Evolutionary conservation across 2,113 vertebrate genomes (phyloP), one percentile per base, ranked within the genome.

Genomic region (Pholis gunnellus): DNA sequence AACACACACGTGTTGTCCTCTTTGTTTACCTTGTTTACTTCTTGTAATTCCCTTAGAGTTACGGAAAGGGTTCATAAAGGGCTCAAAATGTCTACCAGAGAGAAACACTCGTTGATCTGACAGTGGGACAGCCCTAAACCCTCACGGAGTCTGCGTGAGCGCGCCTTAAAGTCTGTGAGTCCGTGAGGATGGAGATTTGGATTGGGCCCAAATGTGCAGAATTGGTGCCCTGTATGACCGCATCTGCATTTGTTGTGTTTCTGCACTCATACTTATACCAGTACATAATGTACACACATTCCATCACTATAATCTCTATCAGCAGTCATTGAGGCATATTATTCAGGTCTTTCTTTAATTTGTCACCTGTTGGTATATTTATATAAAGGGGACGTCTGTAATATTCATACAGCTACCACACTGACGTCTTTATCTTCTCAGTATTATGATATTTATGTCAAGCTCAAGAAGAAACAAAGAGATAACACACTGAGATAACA

Each of bases 341-440:
- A 42, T 76, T 31, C 48, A 63, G 44, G 7, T 20, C 27, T 27
- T 61, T 48, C 59, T 25, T 40, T 38, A 6, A 48, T 63, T 50
- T 36, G 27, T 34, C 6, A 15, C 56, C 42, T 48, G 72, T 27
- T 65, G 22, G 15, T 75, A 7, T 76, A 54, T 65, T 75, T 54
- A 36, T 64, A 5, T 7, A 9, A 11, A n/a, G 2, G 13, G 9
- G 4, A 52, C 46, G 3, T 38, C 2, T 52, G n/a, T 56, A 20
- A 29, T 22, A 25, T 29, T 14, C 20, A 10, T 13, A 25, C 44
- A 13, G 42, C 29, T 38, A 17, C 9, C 31, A 56, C 4, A 15
- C 34, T 63, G 5, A 40, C 34, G 29, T 9, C 18, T 66, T 6
- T 65, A n/a, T 40, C 34, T 31, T 4, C 59, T 22, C 34, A 9